Evolutionary conservation across 2,888 invertebrate species (phyloP), one percentile per base, ranked within the genome.

Genomic region (Argyresthia goedartella): DNA sequence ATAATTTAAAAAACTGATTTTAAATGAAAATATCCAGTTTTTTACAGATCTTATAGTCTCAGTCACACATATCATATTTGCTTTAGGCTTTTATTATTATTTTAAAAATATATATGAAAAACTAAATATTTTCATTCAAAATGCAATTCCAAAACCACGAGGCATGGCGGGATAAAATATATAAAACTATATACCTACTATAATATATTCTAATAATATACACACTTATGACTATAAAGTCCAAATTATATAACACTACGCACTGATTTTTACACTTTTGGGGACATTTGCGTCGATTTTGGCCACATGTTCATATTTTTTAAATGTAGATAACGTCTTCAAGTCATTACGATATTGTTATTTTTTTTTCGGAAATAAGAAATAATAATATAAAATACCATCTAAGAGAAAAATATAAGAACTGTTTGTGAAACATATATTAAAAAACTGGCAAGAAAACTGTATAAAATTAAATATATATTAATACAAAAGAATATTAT

Each of bases 151-250:
- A n/a, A 39, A 11, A 7, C 49, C 36, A 2, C 13, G 49, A 41
- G 49, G 49, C 14, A 48, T 48, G 48, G 49, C 49, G 49, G 42
- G 49, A 41, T 42, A 11, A 48, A 14, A 42, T 49, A 57, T 63
- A 73, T 65, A 78, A 73, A 76, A 75, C 71, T 76, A 73, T 68
- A 53, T 52, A n/a, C n/a, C n/a, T n/a, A 61, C 69, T 76, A 73
- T 62, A 43, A 39, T 50, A 43, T 50, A 50, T 35, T 50, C 73
- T 76, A 74, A 56, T 62, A 75, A 69, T 76, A 74, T 77, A 76
- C 76, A 77, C 74, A 67, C 74, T 76, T 53, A 53, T 9, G 4
- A 10, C 41, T 45, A 53, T 53, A 58, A 60, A 71, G 76, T 78
- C 76, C 76, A 64, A 67, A 59, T 62, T 65, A 53, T 57, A 58